Base-by-base conservation (phyloP, 2,113 vertebrate genomes). In the Oryzias celebensis region DNA sequence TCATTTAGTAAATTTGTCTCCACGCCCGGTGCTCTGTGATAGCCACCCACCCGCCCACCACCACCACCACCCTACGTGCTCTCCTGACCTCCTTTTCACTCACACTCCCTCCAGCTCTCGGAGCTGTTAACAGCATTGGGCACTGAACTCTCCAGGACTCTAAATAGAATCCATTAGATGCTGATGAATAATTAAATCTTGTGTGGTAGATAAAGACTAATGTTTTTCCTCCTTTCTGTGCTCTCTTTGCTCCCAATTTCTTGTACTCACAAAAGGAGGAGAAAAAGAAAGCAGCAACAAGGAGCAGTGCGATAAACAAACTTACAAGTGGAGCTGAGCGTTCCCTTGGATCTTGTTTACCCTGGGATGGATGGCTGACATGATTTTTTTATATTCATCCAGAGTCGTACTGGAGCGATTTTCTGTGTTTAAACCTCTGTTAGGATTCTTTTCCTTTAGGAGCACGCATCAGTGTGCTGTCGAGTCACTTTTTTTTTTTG, bases 101-200 rank as follows among this genome's bases (percentile, higher is more conserved):
- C 56, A 12, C 65, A 22, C 54, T 31, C 18, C 24, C 49, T 26
- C 50, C 16, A 46, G 14, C 55, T 59, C 65, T 54, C 50, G 15
- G 16, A 24, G 57, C 78, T 56, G 4, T 65, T 82, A 81, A 62
- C 68, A 55, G 64, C 78, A 36, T 48, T 47, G 58, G 67, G 71
- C 73, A 68, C 78, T 75, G 73, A 83, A 82, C 76, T 84, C 84
- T 77, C 69, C 73, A 82, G 76, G 80, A 81, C 70, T 79, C 79
- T 79, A 82, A 81, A 77, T 80, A 75, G 78, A 80, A 80, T 82
- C 85, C 85, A 85, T 86, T 82, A 84, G 67, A 66, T 47, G 42
- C 36, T 65, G 51, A 77, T 87, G 68, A 90, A 90, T 88, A 83
- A 86, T 86, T 83, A 69, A 90, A 69, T 46, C 28, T 57, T 22